Evolutionary conservation across 2,888 invertebrate genomes (phyloP).

Genomic region (Cheiracanthium punctorium): DNA sequence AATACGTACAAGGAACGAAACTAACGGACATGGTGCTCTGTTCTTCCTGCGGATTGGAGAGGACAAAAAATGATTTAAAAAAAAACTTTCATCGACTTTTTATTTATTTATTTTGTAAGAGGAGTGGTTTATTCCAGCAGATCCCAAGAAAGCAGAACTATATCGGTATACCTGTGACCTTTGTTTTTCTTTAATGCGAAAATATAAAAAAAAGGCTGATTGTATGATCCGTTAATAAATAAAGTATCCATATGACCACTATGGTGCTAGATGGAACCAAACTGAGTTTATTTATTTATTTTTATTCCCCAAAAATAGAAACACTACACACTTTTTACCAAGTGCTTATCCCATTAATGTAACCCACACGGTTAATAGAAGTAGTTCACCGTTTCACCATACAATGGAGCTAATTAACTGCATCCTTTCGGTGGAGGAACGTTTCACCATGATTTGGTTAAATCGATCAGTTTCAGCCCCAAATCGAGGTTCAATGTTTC

Average conservation of each 20-base stretch:
- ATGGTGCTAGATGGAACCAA: conserved; percentile 68
- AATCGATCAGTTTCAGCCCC: too few relatives aligned
- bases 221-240: conserved; percentile 57
- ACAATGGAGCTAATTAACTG: too few relatives aligned
- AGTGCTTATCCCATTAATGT: neutral
- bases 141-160: conserved; percentile 48
- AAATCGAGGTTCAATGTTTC: too few relatives aligned
- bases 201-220: conserved; percentile 48
- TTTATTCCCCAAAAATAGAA: too few relatives aligned
- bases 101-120: too few relatives aligned
- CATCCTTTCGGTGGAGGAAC: too few relatives aligned
- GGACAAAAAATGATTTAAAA: too few relatives aligned
- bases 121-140: conserved; percentile 63
- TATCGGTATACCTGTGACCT: conserved; percentile 37
- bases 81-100: too few relatives aligned
- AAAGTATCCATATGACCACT: conserved; percentile 68
- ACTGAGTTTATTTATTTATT: too few relatives aligned
- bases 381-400: too few relatives aligned
- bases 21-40: conserved; percentile 66
- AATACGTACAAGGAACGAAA: conserved; percentile 25
- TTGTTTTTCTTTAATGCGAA: conserved; percentile 43
- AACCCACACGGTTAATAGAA: neutral
- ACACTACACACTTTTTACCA: neutral
- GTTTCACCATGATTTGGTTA: too few relatives aligned
- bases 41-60: conserved; percentile 59